phyloP scores from a whole-genome alignment of 2,797 vertebrate genomes.

The Tiaroga cobitis region DNA sequence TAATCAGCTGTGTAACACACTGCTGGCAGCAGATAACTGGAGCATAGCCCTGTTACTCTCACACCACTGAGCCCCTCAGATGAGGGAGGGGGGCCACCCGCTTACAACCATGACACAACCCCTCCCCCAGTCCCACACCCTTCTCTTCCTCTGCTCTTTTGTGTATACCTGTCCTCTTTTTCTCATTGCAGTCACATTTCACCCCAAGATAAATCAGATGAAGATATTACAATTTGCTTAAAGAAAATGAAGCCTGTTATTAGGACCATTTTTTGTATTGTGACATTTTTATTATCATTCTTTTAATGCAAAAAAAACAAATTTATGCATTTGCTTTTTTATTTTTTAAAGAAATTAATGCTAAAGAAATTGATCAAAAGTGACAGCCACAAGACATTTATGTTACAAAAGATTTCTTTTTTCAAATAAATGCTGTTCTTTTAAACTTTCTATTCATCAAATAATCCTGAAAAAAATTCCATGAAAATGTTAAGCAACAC shows the following conservation, averaged over 20 bases:
- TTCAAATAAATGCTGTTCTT: not conserved
- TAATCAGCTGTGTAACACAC: conserved; percentile 48
- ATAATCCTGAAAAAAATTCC: no score
- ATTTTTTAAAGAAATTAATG: not conserved
- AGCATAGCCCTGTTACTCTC: conserved; percentile 74
- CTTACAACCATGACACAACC: conserved; percentile 31
- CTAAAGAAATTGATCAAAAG: not conserved
- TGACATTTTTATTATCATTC: not conserved
- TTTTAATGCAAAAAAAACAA: not conserved
- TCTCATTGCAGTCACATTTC: not conserved
- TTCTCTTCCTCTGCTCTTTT: conserved; percentile 23
- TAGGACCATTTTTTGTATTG: not conserved
- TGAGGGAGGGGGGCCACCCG: conserved; percentile 29
- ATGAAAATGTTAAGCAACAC: not conserved
- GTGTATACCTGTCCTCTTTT: conserved; percentile 28
- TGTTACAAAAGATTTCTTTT: not conserved
- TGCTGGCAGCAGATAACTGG: conserved; percentile 68
- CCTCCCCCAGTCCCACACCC: conserved; percentile 14
- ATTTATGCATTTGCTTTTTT: not conserved
- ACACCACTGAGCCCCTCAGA: conserved; percentile 69
- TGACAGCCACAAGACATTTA: not conserved
- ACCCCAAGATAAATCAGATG: not conserved
- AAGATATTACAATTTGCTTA: not conserved
- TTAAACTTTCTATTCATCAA: not conserved
- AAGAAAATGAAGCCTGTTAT: not conserved